These are phyloP conservation scores for Tetragnatha versicolor DNA, from an alignment of 1,140 invertebrate genomes.

Conservation along the genomic window DNA sequence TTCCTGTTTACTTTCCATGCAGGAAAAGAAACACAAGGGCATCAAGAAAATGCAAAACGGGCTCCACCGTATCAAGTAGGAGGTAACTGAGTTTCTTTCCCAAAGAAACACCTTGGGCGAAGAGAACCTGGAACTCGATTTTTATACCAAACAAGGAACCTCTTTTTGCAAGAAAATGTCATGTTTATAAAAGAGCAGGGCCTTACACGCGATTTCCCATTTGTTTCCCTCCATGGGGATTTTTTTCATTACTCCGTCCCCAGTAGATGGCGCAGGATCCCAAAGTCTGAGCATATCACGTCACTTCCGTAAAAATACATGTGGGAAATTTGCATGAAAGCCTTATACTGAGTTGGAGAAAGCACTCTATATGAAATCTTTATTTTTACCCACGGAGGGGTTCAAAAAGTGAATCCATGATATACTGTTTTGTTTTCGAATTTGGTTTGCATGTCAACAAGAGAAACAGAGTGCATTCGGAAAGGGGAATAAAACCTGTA, in stretches of 20 bases:
- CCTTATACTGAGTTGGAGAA: too few relatives aligned
- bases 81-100: slow-evolving; percentile 15
- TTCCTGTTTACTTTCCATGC: background rate
- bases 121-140: slow-evolving; percentile 12
- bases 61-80: slow-evolving; percentile 5
- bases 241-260: background rate
- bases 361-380: too few relatives aligned
- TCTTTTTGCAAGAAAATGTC: slow-evolving; percentile 1
- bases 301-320: background rate
- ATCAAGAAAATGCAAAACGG: slow-evolving; percentile 33
- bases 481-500: too few relatives aligned
- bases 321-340: background rate
- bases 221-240: slow-evolving; percentile 4
- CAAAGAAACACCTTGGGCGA: background rate
- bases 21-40: background rate
- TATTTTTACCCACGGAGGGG: too few relatives aligned
- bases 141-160: background rate
- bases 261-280: background rate
- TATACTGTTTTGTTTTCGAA: too few relatives aligned
- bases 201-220: slow-evolving; percentile 13
- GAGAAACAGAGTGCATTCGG: too few relatives aligned
- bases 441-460: too few relatives aligned
- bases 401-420: too few relatives aligned
- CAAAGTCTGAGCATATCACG: background rate
- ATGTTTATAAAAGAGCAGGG: slow-evolving; percentile 25